Conservation (phyloP, 1,140 invertebrate genomes). For the Pygmarrhopalites habei region DNA sequence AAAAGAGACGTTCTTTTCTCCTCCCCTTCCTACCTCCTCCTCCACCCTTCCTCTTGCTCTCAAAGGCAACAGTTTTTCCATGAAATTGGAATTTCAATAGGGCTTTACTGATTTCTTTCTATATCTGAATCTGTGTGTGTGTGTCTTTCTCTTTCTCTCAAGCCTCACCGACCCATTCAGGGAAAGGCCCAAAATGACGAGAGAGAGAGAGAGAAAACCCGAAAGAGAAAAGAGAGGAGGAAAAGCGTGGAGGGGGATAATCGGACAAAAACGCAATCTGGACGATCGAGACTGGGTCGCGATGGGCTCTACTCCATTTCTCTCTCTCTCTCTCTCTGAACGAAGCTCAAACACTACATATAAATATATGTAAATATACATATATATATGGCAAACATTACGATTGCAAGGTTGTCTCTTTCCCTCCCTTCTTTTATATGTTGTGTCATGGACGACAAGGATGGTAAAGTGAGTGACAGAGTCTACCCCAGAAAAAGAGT, state of each 20-base stretch:
- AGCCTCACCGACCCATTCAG: background rate
- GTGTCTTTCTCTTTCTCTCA: too few species aligned
- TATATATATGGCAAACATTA: background rate
- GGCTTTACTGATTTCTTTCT: constrained; percentile 8
- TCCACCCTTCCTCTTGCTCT: too few species aligned
- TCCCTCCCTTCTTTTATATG: too few species aligned
- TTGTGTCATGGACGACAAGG: too few species aligned
- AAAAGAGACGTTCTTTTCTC: too few species aligned
- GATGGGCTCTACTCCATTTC: background rate
- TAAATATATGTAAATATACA: background rate
- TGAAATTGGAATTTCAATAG: constrained; percentile 11
- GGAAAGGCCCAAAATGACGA: too few species aligned
- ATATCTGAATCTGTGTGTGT: background rate
- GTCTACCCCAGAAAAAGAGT: too few species aligned
- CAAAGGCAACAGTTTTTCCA: constrained; percentile 6
- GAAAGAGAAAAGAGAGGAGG: background rate
- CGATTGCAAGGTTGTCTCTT: too few species aligned
- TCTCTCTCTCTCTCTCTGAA: background rate
- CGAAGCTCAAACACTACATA: background rate
- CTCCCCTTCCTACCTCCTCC: too few species aligned
- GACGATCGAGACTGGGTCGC: background rate
- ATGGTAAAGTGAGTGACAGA: too few species aligned
- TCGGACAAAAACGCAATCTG: background rate
- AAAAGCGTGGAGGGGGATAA: background rate
- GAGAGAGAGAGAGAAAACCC: background rate